Base-by-base conservation (phyloP, 1,140 invertebrate species). In the Drosophila kikkawai region DNA sequence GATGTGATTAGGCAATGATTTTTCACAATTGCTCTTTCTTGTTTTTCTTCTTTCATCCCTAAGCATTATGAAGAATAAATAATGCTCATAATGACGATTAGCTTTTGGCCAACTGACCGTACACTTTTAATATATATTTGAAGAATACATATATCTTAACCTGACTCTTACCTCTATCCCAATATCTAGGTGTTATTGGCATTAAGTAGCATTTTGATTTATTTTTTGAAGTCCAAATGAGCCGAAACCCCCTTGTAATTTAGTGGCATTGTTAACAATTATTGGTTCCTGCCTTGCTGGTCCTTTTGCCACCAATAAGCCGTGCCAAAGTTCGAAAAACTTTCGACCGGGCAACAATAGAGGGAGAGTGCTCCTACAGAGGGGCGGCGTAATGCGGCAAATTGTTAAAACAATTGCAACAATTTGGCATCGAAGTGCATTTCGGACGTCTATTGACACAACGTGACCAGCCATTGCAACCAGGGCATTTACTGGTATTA, bases 1-100 rank as follows among this genome's bases (percentile, higher is more conserved):
- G 57, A 80, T 80, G 74, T 80, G 81, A 84, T 85, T 78, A 85
- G 82, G 74, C 78, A 61, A 80, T 79, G 79, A 86, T 80, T 87
- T 86, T 69, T 65, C 59, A 75, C 34, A 69, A 56, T 68, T 68
- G 68, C 39, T 26, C 32, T 26, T 26, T 26, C 56, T 41, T 57
- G 29, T 55, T 48, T 50, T 70, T 26, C 15, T 48, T 34, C 26
- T 53, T 44, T 61, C 37, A 48, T 45, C 26, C 22, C 51, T 11
- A 51, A 60, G 47, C 57, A 60, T 67, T 77, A 51, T 82, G 64
- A 51, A 39, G 69, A 59, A 86, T 67, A 68, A 60, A 53, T 63
- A 76, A 60, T 51, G 51, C 32, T 9, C 61, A 44, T 60, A 79
- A 86, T 79, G 66, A 36, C 55, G 59, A 57, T 68, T 70, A 80